Evolutionary conservation across 1,140 invertebrate species (phyloP).

Genomic region (Drosophila lini): DNA sequence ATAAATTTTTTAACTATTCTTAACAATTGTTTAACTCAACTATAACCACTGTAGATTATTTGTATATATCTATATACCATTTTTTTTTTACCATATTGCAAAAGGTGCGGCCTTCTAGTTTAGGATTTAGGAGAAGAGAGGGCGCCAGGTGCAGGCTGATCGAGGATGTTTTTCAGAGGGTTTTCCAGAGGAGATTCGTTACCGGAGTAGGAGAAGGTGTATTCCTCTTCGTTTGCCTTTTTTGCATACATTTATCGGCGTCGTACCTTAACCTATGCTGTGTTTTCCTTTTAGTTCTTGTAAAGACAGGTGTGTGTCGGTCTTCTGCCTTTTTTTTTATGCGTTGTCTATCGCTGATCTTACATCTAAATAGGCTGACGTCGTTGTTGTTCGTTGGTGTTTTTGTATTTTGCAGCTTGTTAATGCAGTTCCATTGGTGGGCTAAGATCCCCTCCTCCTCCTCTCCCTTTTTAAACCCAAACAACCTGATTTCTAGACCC

Average conservation of each 20-base stretch:
- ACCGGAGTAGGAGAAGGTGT: constrained; percentile 10
- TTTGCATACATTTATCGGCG: constrained; percentile 60
- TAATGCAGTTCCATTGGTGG: constrained; percentile 56
- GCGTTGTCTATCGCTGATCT: constrained; percentile 73
- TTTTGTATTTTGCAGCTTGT: constrained; percentile 22
- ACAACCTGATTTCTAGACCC: constrained; percentile 39
- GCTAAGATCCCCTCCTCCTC: not conserved
- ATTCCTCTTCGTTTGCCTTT: constrained; percentile 27
- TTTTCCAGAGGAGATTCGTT: constrained; percentile 16
- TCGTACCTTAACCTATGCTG: constrained; percentile 13
- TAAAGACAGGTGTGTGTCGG: constrained; percentile 61
- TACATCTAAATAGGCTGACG: constrained; percentile 72
- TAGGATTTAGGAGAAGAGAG: constrained; percentile 8
- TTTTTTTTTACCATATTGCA: constrained; percentile 18
- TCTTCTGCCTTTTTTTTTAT: constrained; percentile 40
- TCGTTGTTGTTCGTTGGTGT: constrained; percentile 11
- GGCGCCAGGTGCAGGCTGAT: not conserved
- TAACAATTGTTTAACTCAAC: not conserved
- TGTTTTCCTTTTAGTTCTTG: constrained; percentile 25
- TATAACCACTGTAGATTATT: constrained; percentile 22
- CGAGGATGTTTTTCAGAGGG: constrained; percentile 15
- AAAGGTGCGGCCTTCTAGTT: constrained; percentile 49
- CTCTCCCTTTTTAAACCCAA: not conserved
- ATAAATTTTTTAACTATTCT: not conserved
- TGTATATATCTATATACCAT: not conserved